A percentile compares a stretch with the other conserved stretches of the same genome.
These are phyloP conservation scores for Ectemnius cavifrons DNA, from an alignment of 2,888 invertebrate genomes.

Conservation along the genomic window DNA sequence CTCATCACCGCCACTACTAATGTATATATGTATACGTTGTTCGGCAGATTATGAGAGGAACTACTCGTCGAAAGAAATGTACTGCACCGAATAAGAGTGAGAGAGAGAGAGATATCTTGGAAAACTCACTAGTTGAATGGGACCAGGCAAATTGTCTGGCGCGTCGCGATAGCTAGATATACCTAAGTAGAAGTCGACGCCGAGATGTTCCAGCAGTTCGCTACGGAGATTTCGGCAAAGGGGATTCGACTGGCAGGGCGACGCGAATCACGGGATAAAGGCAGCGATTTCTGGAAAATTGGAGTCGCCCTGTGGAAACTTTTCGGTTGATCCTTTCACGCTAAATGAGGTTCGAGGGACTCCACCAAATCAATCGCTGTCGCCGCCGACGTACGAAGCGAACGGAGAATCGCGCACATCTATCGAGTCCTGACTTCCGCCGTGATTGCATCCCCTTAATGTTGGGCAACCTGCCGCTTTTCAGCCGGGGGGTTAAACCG, in stretches of 20 bases:
- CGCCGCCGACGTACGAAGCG: background rate
- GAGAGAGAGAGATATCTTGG: too few relatives aligned
- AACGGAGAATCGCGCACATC: background rate
- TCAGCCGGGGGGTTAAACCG: slow-evolving; percentile 30
- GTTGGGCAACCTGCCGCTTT: slow-evolving; percentile 34
- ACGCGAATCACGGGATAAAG: too few relatives aligned
- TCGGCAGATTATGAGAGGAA: background rate
- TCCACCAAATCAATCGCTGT: slow-evolving; percentile 2
- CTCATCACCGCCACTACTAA: too few relatives aligned
- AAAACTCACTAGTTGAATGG: background rate
- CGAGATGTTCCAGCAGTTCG: too few relatives aligned
- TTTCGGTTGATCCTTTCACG: too few relatives aligned
- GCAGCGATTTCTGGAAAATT: too few relatives aligned
- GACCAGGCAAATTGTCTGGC: background rate
- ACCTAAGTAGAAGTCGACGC: too few relatives aligned
- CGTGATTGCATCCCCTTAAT: slow-evolving; percentile 27
- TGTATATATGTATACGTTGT: background rate
- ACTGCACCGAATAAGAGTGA: too few relatives aligned
- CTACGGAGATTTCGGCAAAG: background rate
- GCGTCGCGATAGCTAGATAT: too few relatives aligned
- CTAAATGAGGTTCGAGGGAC: too few relatives aligned
- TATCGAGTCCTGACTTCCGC: slow-evolving; percentile 26
- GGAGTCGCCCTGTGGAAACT: too few relatives aligned
- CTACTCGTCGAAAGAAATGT: background rate
- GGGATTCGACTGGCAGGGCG: background rate